Conservation (phyloP, 2,113 vertebrate species). For the Setophaga coronata region DNA sequence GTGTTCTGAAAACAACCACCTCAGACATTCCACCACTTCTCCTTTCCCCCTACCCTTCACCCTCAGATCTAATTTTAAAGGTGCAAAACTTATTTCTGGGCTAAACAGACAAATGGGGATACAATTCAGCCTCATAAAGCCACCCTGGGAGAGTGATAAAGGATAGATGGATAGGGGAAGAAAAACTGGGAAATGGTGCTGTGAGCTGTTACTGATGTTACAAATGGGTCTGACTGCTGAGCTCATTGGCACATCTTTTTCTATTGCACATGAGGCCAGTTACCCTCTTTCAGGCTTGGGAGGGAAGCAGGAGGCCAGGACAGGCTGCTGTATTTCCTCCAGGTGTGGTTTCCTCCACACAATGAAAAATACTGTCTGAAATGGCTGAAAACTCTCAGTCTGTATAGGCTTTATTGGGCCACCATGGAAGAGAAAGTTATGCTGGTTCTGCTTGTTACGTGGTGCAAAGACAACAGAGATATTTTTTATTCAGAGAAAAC, state of each 20-base stretch:
- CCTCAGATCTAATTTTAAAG: neutral
- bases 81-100: neutral
- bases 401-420: neutral
- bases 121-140: neutral
- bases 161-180: fast-evolving
- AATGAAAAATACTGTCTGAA: neutral
- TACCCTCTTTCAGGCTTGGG: neutral
- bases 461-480: fast-evolving
- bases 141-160: neutral
- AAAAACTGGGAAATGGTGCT: neutral
- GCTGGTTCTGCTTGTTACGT: neutral
- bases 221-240: neutral
- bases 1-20: neutral
- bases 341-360: neutral
- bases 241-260: neutral
- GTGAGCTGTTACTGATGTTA: neutral
- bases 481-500: neutral
- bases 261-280: neutral
- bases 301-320: neutral
- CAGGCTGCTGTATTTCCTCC: neutral
- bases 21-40: neutral
- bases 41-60: too few species aligned
- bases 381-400: neutral
- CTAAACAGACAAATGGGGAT: neutral
- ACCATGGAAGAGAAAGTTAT: neutral